These are phyloP conservation scores for Desmophyllum pertusum DNA, from an alignment of 92 coral and sea anemone genomes.

Conservation along the genomic window DNA sequence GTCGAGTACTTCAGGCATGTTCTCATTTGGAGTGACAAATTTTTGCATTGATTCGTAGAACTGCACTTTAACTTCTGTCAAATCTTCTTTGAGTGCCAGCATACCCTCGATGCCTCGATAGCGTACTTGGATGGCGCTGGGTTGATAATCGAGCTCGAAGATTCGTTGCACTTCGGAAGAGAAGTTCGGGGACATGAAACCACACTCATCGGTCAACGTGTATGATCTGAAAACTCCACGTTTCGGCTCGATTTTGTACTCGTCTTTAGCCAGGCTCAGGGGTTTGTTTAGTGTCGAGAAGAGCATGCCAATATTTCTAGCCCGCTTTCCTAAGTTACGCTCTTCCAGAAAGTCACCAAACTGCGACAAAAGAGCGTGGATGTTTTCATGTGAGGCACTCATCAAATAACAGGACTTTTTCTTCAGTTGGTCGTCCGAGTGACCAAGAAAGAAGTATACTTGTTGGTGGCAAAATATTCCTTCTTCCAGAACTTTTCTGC, in stretches of 20 bases:
- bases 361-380: slow-evolving; percentile 60
- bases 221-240: slow-evolving; percentile 5
- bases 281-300: slow-evolving; percentile 65
- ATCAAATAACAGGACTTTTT: slow-evolving; percentile 73
- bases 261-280: background rate
- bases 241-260: background rate
- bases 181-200: slow-evolving; percentile 60
- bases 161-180: slow-evolving; percentile 38
- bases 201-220: slow-evolving; percentile 65
- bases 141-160: slow-evolving; percentile 32
- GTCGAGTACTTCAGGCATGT: slow-evolving; percentile 5
- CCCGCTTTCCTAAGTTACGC: slow-evolving; percentile 67
- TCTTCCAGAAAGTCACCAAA: slow-evolving; percentile 76
- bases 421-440: slow-evolving; percentile 79
- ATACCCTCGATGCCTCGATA: slow-evolving; percentile 64
- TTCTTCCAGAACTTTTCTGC: background rate
- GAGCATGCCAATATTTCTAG: slow-evolving; percentile 74
- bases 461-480: background rate
- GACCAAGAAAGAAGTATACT: slow-evolving; percentile 71
- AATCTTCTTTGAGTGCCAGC: slow-evolving; percentile 43
- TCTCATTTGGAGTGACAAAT: slow-evolving; percentile 44
- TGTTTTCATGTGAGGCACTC: slow-evolving; percentile 60
- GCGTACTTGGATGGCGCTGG: slow-evolving; percentile 68
- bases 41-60: slow-evolving; percentile 68
- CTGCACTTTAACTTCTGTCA: slow-evolving; percentile 37